Evolutionary conservation across 92 coral and sea anemone species (phyloP).

Genomic region (Ricordea florida): DNA sequence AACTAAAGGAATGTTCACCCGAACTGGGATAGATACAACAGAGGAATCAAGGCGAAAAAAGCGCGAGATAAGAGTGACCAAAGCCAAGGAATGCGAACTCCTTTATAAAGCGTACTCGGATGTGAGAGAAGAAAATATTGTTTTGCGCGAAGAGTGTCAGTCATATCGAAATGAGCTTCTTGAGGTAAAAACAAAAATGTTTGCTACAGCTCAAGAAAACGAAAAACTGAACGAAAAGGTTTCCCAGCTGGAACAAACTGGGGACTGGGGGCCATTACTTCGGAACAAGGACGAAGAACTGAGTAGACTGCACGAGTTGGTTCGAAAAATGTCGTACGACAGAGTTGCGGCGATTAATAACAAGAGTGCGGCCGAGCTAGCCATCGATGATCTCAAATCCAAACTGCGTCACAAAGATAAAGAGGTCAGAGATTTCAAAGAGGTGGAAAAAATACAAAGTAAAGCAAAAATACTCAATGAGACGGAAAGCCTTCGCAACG

Average conservation of each 20-base stretch:
- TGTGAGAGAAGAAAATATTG: slow-evolving; percentile 24
- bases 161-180: slow-evolving; percentile 15
- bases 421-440: slow-evolving; percentile 62
- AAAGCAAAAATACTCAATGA: slow-evolving; percentile 84
- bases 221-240: slow-evolving; percentile 49
- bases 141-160: slow-evolving; percentile 25
- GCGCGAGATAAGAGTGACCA: slow-evolving; percentile 24
- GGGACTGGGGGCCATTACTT: slow-evolving; percentile 81
- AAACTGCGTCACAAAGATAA: slow-evolving; percentile 70
- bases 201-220: slow-evolving; percentile 40
- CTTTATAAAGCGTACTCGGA: slow-evolving; percentile 27
- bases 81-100: slow-evolving; percentile 34
- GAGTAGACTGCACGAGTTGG: slow-evolving; percentile 59
- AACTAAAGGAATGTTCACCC: background rate
- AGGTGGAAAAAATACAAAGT: slow-evolving; percentile 77
- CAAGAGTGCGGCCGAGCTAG: slow-evolving; percentile 60
- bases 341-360: slow-evolving; percentile 77
- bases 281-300: slow-evolving; percentile 82
- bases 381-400: slow-evolving; percentile 71
- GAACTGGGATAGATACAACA: slow-evolving; percentile 2
- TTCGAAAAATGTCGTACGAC: slow-evolving; percentile 77
- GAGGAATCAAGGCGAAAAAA: slow-evolving; percentile 4
- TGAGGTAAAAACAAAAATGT: slow-evolving; percentile 14
- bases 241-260: slow-evolving; percentile 46
- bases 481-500: slow-evolving; percentile 85